A percentile compares a stretch with the other conserved stretches of the same genome.
These are phyloP conservation scores for Philopedon plagiatum DNA, from an alignment of 2,888 invertebrate genomes.

Conservation along the genomic window DNA sequence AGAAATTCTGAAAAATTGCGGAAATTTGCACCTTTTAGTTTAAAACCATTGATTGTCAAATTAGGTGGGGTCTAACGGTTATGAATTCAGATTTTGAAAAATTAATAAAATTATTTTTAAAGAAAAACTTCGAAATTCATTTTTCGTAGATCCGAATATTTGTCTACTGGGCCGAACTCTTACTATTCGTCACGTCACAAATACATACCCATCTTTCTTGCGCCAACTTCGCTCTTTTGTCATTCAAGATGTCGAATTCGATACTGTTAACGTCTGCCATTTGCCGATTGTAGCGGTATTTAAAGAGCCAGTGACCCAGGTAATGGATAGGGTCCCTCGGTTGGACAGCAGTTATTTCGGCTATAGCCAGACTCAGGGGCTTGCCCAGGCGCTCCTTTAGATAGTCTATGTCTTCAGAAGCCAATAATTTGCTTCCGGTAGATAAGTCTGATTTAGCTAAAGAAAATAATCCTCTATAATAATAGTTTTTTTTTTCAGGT, in stretches of 20 bases:
- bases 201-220: conserved; percentile 62
- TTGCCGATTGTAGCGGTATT: conserved; percentile 69
- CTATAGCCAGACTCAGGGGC: conserved; percentile 67
- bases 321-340: conserved; percentile 70
- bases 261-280: conserved; percentile 60
- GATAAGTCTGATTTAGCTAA: conserved; percentile 33
- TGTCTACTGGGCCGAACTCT: no score
- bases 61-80: no score
- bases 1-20: no score
- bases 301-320: conserved; percentile 70
- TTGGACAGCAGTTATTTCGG: conserved; percentile 68
- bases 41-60: no score
- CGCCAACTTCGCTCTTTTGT: conserved; percentile 62
- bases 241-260: conserved; percentile 63
- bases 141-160: no score
- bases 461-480: no score
- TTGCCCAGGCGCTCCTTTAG: conserved; percentile 64
- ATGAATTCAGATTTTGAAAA: no score
- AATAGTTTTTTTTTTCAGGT: no score
- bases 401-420: conserved; percentile 64
- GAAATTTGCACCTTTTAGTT: no score
- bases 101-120: no score
- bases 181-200: no score
- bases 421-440: conserved; percentile 53
- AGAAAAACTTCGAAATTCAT: no score